A percentile compares a stretch with the other conserved stretches of the same genome.
Conservation (phyloP, 2,113 vertebrate genomes). For the Carollia perspicillata region DNA sequence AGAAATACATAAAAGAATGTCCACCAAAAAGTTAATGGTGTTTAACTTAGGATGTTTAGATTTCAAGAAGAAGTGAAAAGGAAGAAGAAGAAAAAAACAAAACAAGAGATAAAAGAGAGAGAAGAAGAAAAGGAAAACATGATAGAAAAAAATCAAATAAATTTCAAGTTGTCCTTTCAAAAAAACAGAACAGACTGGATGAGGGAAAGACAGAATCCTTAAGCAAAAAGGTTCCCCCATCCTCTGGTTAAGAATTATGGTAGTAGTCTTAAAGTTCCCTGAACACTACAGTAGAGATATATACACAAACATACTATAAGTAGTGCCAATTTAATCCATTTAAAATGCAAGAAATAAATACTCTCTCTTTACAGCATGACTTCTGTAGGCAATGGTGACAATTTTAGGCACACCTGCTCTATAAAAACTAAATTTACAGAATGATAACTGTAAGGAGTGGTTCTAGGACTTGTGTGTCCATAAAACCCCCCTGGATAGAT, state of each 20-base stretch:
- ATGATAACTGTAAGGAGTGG: neutral
- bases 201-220: neutral
- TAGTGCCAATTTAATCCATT: neutral
- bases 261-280: neutral
- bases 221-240: neutral
- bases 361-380: neutral
- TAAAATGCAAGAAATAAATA: slow-evolving; percentile 13
- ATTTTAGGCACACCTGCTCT: neutral
- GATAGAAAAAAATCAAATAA: neutral
- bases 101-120: neutral
- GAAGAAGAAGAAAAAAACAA: neutral
- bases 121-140: neutral
- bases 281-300: neutral
- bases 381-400: neutral
- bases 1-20: neutral
- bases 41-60: neutral
- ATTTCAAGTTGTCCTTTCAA: neutral
- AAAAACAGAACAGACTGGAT: neutral
- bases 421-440: neutral
- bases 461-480: neutral
- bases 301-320: neutral
- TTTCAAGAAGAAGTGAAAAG: slow-evolving; percentile 17
- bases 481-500: neutral
- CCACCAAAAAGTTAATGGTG: neutral
- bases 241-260: neutral